phyloP scores from a whole-genome alignment of 2,888 invertebrate species.

The Graphium colonna region DNA sequence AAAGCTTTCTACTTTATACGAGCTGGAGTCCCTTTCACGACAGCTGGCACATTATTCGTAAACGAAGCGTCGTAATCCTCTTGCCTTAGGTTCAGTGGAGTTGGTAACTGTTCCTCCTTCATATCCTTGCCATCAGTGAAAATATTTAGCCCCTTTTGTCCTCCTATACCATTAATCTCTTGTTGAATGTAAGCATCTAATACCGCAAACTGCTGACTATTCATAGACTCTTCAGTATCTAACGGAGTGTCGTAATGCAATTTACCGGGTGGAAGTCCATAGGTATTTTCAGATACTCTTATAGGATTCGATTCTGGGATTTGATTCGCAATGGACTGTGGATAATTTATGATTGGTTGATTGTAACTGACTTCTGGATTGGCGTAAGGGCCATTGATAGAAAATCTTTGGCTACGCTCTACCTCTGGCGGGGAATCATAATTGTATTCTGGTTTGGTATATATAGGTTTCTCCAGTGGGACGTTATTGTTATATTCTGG shows the following conservation, averaged over 20 bases:
- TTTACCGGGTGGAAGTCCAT: conserved; percentile 16
- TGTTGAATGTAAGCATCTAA: conserved; percentile 34
- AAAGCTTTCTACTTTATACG: conserved; percentile 58
- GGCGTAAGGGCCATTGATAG: conserved; percentile 27
- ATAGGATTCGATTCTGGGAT: conserved; percentile 18
- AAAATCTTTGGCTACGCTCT: conserved; percentile 23
- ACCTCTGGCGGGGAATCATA: conserved; percentile 7
- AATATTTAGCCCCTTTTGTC: conserved; percentile 25
- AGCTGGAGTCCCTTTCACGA: conserved; percentile 42
- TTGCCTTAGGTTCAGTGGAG: conserved; percentile 54
- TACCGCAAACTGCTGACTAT: conserved; percentile 34
- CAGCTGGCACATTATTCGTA: conserved; percentile 53
- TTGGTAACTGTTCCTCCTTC: conserved; percentile 51
- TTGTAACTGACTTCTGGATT: conserved; percentile 21
- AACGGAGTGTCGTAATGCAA: conserved; percentile 25
- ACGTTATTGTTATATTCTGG: conserved; percentile 10
- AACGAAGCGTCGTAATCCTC: conserved; percentile 48
- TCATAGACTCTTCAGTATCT: conserved; percentile 35
- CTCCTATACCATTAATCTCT: conserved; percentile 28
- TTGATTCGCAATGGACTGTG: conserved; percentile 14
- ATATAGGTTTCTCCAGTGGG: conserved; percentile 9
- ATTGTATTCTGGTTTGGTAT: conserved; percentile 15
- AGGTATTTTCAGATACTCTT: conserved; percentile 18
- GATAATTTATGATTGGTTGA: conserved; percentile 18
- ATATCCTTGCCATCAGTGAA: conserved; percentile 34